These are phyloP conservation scores for Cossypha polioptera DNA, from an alignment of 2,797 vertebrate genomes.

Conservation along the genomic window DNA sequence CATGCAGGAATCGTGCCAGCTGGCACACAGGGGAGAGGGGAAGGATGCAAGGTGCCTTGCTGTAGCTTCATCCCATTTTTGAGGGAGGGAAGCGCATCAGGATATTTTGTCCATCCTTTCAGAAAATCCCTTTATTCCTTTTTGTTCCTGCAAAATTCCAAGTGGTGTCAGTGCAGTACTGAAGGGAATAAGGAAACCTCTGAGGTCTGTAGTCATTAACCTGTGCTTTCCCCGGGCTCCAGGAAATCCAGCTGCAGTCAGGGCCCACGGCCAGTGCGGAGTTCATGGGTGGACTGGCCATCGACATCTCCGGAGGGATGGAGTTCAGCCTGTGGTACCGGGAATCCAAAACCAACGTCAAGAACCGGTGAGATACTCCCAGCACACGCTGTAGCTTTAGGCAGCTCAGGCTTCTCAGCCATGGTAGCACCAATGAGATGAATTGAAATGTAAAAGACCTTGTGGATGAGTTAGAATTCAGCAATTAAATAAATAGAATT, in stretches of 20 bases:
- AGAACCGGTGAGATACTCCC: constrained; percentile 85
- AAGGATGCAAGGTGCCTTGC: not conserved
- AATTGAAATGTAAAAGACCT: not conserved
- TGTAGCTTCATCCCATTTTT: not conserved
- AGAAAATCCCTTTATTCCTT: not conserved
- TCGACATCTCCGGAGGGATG: constrained; percentile 97
- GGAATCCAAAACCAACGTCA: constrained; percentile 96
- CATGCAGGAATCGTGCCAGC: not conserved
- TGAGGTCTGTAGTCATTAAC: not conserved
- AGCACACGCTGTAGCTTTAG: not conserved
- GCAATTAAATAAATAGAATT: not conserved
- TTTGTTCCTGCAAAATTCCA: not conserved
- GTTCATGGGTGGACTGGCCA: constrained; percentile 90
- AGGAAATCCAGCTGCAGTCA: constrained; percentile 93
- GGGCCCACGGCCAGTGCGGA: constrained; percentile 84
- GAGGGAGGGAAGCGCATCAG: not conserved
- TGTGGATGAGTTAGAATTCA: not conserved
- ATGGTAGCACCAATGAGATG: not conserved
- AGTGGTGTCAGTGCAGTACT: not conserved
- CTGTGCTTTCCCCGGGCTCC: constrained; percentile 24
- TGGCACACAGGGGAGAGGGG: not conserved
- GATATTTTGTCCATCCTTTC: not conserved
- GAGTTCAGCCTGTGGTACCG: constrained; percentile 99
- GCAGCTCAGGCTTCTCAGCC: not conserved
- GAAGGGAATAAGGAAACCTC: not conserved